These are phyloP conservation scores for Copidosoma aretas DNA, from an alignment of 2,888 invertebrate genomes.

Conservation along the genomic window DNA sequence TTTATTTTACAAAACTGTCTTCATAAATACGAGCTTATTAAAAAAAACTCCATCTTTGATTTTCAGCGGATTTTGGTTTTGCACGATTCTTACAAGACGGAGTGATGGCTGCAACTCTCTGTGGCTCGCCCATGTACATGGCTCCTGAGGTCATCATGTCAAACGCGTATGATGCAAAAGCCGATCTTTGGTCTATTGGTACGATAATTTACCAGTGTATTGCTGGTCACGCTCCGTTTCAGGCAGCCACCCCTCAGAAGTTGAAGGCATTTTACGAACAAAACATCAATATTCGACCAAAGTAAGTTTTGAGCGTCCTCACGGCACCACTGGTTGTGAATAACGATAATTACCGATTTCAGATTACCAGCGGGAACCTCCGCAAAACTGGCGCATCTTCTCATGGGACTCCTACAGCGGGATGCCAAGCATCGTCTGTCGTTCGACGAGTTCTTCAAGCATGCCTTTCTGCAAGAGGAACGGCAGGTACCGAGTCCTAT, in stretches of 20 bases:
- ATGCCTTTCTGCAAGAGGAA: slow-evolving; percentile 82
- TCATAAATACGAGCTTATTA: slow-evolving; percentile 1
- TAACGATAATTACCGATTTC: slow-evolving; percentile 40
- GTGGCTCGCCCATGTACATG: slow-evolving; percentile 99
- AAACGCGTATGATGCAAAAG: slow-evolving; percentile 97
- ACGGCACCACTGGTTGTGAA: not conserved
- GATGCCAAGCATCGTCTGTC: slow-evolving; percentile 95
- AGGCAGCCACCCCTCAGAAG: slow-evolving; percentile 96
- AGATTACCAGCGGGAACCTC: slow-evolving; percentile 96
- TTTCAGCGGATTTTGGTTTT: slow-evolving; percentile 96
- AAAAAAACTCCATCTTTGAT: slow-evolving; percentile 1
- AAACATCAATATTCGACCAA: slow-evolving; percentile 87
- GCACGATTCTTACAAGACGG: slow-evolving; percentile 98
- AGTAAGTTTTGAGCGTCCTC: slow-evolving; percentile 68
- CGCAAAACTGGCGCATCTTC: slow-evolving; percentile 83
- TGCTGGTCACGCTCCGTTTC: slow-evolving; percentile 98
- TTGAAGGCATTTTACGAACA: slow-evolving; percentile 97
- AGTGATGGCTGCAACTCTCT: slow-evolving; percentile 98
- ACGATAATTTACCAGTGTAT: slow-evolving; percentile 99
- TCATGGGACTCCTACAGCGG: slow-evolving; percentile 85
- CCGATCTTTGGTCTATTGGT: slow-evolving; percentile 98
- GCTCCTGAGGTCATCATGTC: slow-evolving; percentile 99
- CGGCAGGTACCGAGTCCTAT: slow-evolving; percentile 62
- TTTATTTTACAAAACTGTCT: not conserved
- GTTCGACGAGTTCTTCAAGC: slow-evolving; percentile 95